Evolutionary conservation across 1,140 invertebrate genomes (phyloP), one percentile per base, ranked within the genome.

Genomic region (Trypoxylus dichotomus): DNA sequence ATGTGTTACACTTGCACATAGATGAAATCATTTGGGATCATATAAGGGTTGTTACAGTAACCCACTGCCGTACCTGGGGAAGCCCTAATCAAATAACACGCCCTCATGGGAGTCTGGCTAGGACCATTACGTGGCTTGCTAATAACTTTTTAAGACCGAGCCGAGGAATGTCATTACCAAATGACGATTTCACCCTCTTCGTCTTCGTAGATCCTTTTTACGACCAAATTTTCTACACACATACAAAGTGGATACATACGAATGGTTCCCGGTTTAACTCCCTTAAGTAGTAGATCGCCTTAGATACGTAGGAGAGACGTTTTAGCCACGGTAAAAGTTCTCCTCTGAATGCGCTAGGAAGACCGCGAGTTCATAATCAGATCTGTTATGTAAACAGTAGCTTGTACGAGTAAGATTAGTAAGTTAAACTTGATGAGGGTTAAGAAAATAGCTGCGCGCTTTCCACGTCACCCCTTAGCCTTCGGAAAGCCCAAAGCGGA

Each of bases 131-230:
- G 60, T 29, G 58, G 60, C 58, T 58, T 76, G 74, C 78, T 79
- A 79, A 79, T 79, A 79, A 79, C 78, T 79, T 79, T 79, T 79
- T 76, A 79, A 79, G 78, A 74, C 78, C 78, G 75, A 76, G 60
- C 74, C 47, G 77, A 42, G 76, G 76, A 77, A 79, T 77, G 76
- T 79, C 78, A 79, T 79, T 79, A 79, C 76, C 68, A 77, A 79
- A 79, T 79, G 78, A 79, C 78, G 75, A 71, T 76, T 13, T 75
- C 25, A 79, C 78, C 78, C 78, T 77, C 75, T 77, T 79, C 72
- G 32, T 77, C 75, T 77, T 79, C 72, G 54, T 78, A 74, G 72
- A 47, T 78, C 74, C 47, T 79, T 79, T 79, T 77, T 79, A 77
- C 78, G 78, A 79, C 63, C 58, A 71, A 63, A 68, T 76, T 76